Conservation (phyloP, 2,113 vertebrate species). For the Pipa parva region DNA sequence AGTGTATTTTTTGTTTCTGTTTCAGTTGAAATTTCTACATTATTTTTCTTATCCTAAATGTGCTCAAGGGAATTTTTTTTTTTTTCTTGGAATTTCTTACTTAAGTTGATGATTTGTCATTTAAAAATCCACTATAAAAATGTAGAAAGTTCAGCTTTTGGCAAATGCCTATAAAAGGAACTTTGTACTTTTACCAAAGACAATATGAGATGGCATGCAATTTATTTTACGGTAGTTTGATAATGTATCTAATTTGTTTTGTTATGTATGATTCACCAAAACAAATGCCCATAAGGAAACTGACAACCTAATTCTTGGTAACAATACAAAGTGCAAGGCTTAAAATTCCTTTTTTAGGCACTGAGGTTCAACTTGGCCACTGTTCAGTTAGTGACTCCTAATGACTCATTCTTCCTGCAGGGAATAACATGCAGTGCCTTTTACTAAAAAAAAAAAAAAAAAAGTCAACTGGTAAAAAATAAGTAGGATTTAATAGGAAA, state of each 20-base stretch:
- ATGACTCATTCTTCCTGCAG: not conserved
- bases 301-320: conserved; percentile 1
- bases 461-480: not conserved
- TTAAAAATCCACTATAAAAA: too few species aligned
- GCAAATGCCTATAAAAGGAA: too few species aligned
- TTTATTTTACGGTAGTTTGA: conserved; percentile 18
- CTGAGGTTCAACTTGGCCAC: not conserved
- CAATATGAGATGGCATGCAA: too few species aligned
- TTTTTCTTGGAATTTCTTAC: too few species aligned
- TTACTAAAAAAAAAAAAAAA: not conserved
- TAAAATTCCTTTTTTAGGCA: not conserved
- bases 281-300: not conserved
- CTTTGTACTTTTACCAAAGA: too few species aligned
- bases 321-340: not conserved
- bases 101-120: too few species aligned
- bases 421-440: not conserved
- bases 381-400: not conserved
- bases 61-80: too few species aligned
- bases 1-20: too few species aligned
- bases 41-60: too few species aligned
- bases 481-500: not conserved
- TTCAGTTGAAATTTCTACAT: too few species aligned
- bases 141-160: too few species aligned
- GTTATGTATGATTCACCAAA: conserved; percentile 7
- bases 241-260: not conserved